A percentile compares a stretch with the other conserved stretches of the same genome.
Evolutionary conservation across 2,888 invertebrate species (phyloP).

Genomic region (Cryptocephalus moraei): DNA sequence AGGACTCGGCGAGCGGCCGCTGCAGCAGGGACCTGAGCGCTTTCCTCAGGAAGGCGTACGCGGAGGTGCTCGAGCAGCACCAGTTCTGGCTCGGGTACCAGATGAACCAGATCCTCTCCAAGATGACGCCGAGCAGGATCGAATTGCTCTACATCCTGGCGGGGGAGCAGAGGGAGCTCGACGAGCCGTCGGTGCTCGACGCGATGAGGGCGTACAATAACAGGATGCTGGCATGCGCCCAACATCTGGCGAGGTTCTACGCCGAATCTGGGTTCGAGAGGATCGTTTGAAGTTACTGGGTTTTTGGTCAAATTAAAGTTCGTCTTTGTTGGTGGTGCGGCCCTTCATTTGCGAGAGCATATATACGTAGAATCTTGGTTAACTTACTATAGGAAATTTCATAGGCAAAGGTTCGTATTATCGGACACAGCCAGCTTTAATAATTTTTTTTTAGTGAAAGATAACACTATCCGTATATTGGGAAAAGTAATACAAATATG

Average conservation of each 20-base stretch:
- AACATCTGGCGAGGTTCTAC: constrained; percentile 51
- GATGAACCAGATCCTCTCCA: constrained; percentile 48
- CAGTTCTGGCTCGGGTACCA: constrained; percentile 70
- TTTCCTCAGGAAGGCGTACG: constrained; percentile 56
- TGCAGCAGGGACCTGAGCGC: constrained; percentile 48
- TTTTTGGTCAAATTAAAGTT: no score
- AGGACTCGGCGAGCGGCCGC: constrained; percentile 37
- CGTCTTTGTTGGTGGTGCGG: no score
- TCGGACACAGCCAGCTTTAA: no score
- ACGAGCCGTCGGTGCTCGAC: constrained; percentile 31
- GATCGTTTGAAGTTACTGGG: no score
- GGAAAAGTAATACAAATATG: no score
- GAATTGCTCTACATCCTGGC: constrained; percentile 23
- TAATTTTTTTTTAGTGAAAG: no score
- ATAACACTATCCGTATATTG: no score
- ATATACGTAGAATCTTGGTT: no score
- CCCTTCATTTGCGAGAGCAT: no score
- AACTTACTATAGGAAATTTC: no score
- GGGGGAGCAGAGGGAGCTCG: constrained; percentile 20
- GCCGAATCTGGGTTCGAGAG: constrained; percentile 43
- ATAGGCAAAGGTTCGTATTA: no score
- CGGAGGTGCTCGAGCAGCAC: constrained; percentile 58
- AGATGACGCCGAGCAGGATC: constrained; percentile 25
- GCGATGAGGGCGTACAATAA: constrained; percentile 41
- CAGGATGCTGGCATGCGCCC: constrained; percentile 48